phyloP scores from a whole-genome alignment of 2,113 vertebrate species.

The Australoheros scitulus region DNA sequence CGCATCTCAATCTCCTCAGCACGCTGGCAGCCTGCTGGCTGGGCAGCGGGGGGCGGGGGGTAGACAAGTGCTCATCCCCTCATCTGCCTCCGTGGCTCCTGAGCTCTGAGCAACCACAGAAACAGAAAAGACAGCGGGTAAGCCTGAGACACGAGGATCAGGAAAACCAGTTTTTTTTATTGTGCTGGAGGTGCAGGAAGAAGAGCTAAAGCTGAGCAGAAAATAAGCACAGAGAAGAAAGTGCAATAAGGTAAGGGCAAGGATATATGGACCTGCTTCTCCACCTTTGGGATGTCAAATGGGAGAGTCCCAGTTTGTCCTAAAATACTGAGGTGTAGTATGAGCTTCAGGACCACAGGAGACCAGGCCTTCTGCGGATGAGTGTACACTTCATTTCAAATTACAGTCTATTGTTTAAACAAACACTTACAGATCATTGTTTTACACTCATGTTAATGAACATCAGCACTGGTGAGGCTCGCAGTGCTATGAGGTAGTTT shows the following conservation, averaged over 20 bases:
- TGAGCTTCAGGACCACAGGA: constrained; percentile 63
- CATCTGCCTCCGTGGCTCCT: constrained; percentile 41
- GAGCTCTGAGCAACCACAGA: constrained; percentile 47
- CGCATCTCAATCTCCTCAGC: constrained; percentile 68
- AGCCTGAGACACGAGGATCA: background rate
- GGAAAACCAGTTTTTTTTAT: constrained; percentile 4
- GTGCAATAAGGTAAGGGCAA: background rate
- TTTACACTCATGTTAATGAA: constrained; percentile 52
- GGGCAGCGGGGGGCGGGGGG: constrained; percentile 1
- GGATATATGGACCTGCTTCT: constrained; percentile 28
- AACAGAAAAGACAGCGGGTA: constrained; percentile 19
- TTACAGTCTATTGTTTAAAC: constrained; percentile 70
- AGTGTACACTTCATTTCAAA: constrained; percentile 74
- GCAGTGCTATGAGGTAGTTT: background rate
- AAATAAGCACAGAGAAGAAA: background rate
- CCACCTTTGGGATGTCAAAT: constrained; percentile 66
- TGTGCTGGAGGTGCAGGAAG: background rate
- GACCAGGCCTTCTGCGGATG: constrained; percentile 56
- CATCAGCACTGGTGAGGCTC: background rate
- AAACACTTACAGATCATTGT: constrained; percentile 37
- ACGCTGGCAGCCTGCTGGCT: constrained; percentile 59
- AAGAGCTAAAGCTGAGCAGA: constrained; percentile 8
- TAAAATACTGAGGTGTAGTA: constrained; percentile 80
- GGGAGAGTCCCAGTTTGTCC: constrained; percentile 73
- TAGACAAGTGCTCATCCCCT: constrained; percentile 62